Evolutionary conservation across 2,888 invertebrate genomes (phyloP).

Genomic region (Machimus atricapillus): DNA sequence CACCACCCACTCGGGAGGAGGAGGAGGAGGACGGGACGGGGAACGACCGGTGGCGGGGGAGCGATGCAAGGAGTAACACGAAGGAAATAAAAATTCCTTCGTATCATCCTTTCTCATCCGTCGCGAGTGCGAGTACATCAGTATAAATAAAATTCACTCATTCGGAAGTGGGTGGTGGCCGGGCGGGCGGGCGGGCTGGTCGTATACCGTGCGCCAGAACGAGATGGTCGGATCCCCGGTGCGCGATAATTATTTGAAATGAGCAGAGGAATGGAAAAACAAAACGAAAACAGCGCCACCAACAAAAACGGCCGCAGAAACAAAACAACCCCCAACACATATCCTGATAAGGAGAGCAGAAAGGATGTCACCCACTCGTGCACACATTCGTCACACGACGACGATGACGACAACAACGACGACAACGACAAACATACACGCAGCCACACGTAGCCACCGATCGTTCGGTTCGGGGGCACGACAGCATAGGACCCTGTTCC

Average conservation of each 20-base stretch:
- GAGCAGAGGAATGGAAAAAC: conserved; percentile 35
- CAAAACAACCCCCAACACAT: conserved; percentile 30
- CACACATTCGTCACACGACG: conserved; percentile 17
- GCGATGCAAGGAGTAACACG: conserved; percentile 16
- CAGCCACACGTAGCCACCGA: background rate
- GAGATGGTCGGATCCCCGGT: background rate
- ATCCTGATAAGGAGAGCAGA: conserved; percentile 25
- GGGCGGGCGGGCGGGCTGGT: too few relatives aligned
- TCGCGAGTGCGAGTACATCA: conserved; percentile 35
- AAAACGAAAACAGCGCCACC: conserved; percentile 32
- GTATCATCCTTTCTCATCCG: conserved; percentile 40
- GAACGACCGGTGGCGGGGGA: too few relatives aligned
- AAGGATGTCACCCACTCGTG: conserved; percentile 40
- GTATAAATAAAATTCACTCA: conserved; percentile 39
- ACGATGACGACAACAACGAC: background rate
- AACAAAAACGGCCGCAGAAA: conserved; percentile 19
- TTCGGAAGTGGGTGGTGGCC: conserved; percentile 14
- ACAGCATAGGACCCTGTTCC: too few relatives aligned
- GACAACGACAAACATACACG: conserved; percentile 10
- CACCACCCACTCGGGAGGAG: background rate
- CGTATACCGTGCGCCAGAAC: background rate
- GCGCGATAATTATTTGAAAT: conserved; percentile 34
- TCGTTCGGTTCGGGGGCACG: too few relatives aligned
- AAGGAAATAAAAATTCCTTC: conserved; percentile 40
- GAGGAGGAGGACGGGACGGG: background rate